Percentiles rank a stretch among this genome's conserved stretches.
phyloP scores from a whole-genome alignment of 2,113 vertebrate species.

The Oryzias woworae region DNA sequence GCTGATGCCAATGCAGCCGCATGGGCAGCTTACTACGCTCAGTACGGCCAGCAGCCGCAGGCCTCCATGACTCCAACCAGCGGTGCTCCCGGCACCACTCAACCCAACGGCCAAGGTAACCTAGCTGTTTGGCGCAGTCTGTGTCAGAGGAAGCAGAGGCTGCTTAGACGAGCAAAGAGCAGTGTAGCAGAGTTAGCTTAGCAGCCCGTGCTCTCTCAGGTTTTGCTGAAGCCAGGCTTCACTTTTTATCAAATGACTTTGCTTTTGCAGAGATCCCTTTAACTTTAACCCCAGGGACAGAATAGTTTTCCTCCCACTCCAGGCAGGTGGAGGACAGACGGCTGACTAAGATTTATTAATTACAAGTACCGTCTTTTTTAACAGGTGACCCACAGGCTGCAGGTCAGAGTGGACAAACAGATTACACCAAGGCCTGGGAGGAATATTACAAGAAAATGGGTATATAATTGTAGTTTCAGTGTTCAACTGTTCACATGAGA shows the following conservation, averaged over 20 bases:
- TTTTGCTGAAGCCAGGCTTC: constrained; percentile 10
- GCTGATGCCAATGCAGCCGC: constrained; percentile 97
- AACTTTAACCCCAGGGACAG: constrained; percentile 35
- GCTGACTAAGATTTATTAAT: constrained; percentile 73
- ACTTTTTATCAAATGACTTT: constrained; percentile 22
- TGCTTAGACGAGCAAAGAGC: constrained; percentile 21
- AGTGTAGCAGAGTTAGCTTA: constrained; percentile 15
- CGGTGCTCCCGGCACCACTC: constrained; percentile 87
- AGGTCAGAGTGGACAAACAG: constrained; percentile 96
- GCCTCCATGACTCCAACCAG: constrained; percentile 91
- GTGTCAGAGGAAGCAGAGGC: background rate
- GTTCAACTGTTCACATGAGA: constrained; percentile 64
- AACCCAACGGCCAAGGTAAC: constrained; percentile 95
- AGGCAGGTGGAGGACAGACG: constrained; percentile 68
- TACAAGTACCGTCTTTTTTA: constrained; percentile 80
- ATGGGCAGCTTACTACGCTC: constrained; percentile 98
- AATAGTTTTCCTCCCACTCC: constrained; percentile 50
- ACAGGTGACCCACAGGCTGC: constrained; percentile 96
- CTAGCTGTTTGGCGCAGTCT: background rate
- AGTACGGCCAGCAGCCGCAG: constrained; percentile 95
- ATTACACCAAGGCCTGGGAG: constrained; percentile 99
- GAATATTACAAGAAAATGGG: constrained; percentile 99
- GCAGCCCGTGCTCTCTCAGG: too few relatives aligned
- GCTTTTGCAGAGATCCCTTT: constrained; percentile 37
- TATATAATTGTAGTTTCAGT: constrained; percentile 80